Evolutionary conservation across 1,140 invertebrate species (phyloP), one percentile per base, ranked within the genome.

Genomic region (Pemphigus obesinymphae): DNA sequence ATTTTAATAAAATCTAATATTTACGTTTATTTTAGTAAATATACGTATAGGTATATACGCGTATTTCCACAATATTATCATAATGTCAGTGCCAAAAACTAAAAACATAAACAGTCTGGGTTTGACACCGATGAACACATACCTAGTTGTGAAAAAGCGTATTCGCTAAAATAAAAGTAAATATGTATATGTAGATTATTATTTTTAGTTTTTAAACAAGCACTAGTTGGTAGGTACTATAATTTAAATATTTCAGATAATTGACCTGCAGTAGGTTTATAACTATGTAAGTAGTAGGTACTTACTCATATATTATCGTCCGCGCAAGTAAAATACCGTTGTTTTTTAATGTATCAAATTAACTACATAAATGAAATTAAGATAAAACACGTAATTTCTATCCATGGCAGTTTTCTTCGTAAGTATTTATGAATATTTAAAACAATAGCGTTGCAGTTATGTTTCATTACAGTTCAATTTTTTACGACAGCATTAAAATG

Each of bases 381-480:
- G 70, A 72, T 72, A 50, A n/a, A 13, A 17, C 70, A 72, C 70
- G 70, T 72, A 72, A 50, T 8, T 20, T n/a, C 8, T 34, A 70
- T 45, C 37, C 37, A 15, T 15, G 37, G n/a, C 23, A 40, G 37
- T 43, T 70, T 70, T 70, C 31, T 48, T 48, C n/a, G 43, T 7
- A 48, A 48, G 26, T 29, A 72, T 31, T 72, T 48, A 6, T 48
- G 43, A 72, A 48, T 48, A 70, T 31, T 31, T 72, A 6, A 72
- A 70, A 70, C 66, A 70, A 68, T 66, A 70, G 37, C 23, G 23
- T 23, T 0, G 15, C 15, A 50, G 43, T 48, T 48, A 31, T 29
- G 17, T 48, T 7, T 48, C 43, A 26, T 48, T 11, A 7, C 6
- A 72, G 23, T 72, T 70, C 2, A 2, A 20, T 43, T 70, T 43